Conservation (phyloP, 2,113 vertebrate species). For the Hyperopisus bebe region DNA sequence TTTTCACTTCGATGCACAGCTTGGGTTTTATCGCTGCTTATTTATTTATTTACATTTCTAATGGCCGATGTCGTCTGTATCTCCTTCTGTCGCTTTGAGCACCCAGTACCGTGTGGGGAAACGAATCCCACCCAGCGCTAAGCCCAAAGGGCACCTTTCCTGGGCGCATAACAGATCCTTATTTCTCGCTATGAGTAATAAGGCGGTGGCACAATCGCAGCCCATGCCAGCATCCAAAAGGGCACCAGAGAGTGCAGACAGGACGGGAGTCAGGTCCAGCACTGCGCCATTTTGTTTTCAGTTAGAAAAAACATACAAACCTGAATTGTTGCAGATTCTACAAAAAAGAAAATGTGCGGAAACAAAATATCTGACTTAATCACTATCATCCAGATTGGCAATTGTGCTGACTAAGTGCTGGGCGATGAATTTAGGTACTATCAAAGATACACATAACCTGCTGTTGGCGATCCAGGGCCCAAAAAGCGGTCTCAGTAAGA, state of each 20-base stretch:
- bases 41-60: neutral
- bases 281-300: neutral
- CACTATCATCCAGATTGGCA: neutral
- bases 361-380: neutral
- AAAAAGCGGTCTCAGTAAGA: neutral
- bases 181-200: neutral
- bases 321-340: neutral
- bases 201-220: neutral
- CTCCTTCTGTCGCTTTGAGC: neutral
- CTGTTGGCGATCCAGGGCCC: neutral
- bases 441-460: neutral
- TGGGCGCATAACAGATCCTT: neutral
- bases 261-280: neutral
- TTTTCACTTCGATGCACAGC: slow-evolving; percentile 17
- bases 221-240: neutral
- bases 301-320: neutral
- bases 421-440: neutral
- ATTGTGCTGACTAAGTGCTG: neutral
- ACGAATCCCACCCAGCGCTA: neutral
- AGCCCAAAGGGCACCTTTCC: neutral
- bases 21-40: neutral
- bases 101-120: neutral
- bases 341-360: neutral
- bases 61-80: neutral
- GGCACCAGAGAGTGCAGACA: neutral